Evolutionary conservation across 2,888 invertebrate genomes (phyloP).

Genomic region (Conchocele bisecta): DNA sequence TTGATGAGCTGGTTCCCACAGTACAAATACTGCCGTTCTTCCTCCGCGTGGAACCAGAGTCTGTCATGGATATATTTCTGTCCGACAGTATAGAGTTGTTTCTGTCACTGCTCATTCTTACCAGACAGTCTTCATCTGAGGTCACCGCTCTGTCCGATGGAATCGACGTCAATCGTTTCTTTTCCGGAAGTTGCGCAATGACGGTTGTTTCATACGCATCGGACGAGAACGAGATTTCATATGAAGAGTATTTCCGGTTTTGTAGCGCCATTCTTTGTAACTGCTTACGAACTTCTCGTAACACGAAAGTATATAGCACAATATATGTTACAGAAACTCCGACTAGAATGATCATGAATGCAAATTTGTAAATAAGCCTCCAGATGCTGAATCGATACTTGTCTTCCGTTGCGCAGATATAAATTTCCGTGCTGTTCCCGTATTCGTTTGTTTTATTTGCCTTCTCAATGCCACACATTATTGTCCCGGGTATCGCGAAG

Average conservation of each 20-base stretch:
- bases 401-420: conserved; percentile 43
- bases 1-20: conserved; percentile 28
- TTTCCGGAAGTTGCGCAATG: background rate
- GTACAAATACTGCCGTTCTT: conserved; percentile 34
- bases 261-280: conserved; percentile 14
- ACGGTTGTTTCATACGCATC: conserved; percentile 47
- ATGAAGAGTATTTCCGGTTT: conserved; percentile 30
- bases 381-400: conserved; percentile 29
- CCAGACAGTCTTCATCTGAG: background rate
- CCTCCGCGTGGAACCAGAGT: background rate
- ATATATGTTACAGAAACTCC: conserved; percentile 46
- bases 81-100: background rate
- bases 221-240: conserved; percentile 43
- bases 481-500: conserved; percentile 43
- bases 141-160: background rate
- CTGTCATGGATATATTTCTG: too few species aligned
- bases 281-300: conserved; percentile 47
- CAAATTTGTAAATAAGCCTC: conserved; percentile 43
- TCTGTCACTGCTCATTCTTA: too few species aligned
- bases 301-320: conserved; percentile 43
- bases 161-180: background rate
- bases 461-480: conserved; percentile 50
- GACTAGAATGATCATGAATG: conserved; percentile 30
- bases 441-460: conserved; percentile 37
- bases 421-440: conserved; percentile 41